Base-by-base conservation (phyloP, 2,888 invertebrate genomes). In the Diarsia dahlii region DNA sequence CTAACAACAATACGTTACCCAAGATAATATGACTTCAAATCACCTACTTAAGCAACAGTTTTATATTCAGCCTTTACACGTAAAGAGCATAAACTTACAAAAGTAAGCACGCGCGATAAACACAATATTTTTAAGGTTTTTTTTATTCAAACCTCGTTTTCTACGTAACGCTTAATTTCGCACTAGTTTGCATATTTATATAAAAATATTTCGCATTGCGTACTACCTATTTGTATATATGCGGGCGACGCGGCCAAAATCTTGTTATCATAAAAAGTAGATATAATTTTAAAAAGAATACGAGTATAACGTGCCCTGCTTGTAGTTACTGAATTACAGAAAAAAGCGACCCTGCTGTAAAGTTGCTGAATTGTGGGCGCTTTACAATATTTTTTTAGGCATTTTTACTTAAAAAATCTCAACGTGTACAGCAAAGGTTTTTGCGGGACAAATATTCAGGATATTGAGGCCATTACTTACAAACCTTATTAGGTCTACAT, bases 141-240 rank as follows among this genome's bases (percentile, higher is more conserved):
- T 50, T 63, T 67, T 68, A 81, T 78, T 83, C 81, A 54, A 45
- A 78, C 28, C 68, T 67, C 60, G 70, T 71, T 64, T 64, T 74
- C 58, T 8, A 64, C 54, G 54, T 70, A 45, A 68, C 56, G 68
- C 46, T 69, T 84, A 82, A 80, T 84, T 71, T 81, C 15, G 10
- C 46, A 74, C 74, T 66, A 80, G 71, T 74, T 81, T 66, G 48
- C 70, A 83, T 80, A 68, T 80, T 58, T 83, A 68, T 71, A 67
- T n/a, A 71, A 79, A 58, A n/a, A 52, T 68, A 67, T 84, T 72
- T 82, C 56, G 71, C 84, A 62, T 23, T 60, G 23, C 58, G 67
- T 28, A 63, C 67, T 74, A 66, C 62, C 52, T 74, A 75, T 69
- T 84, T 74, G 58, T 80, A 75, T 82, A 80, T 84, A 82, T 68